phyloP scores from a whole-genome alignment of 2,888 invertebrate species.

The Agriopis leucophaearia region DNA sequence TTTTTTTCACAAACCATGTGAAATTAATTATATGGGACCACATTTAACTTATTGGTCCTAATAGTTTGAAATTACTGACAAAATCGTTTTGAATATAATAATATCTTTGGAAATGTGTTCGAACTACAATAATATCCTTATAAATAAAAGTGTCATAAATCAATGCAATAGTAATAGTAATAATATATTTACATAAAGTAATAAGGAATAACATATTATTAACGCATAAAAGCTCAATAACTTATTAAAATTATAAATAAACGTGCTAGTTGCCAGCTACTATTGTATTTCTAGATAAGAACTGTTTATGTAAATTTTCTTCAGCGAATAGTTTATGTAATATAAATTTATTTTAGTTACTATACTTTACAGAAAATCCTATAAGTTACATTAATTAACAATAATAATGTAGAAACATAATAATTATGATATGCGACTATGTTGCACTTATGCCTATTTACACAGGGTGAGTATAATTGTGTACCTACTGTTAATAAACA shows the following conservation, averaged over 20 bases:
- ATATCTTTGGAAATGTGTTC: conserved; percentile 8
- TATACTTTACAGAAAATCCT: conserved; percentile 24
- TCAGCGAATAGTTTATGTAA: not conserved
- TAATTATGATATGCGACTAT: conserved; percentile 36
- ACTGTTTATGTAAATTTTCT: not conserved
- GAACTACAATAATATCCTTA: not conserved
- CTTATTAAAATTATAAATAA: not conserved
- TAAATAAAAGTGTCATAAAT: not conserved
- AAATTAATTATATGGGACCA: conserved; percentile 14
- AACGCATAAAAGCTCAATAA: too few species aligned
- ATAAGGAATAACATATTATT: too few species aligned
- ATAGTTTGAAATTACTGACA: not conserved
- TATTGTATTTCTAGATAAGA: conserved; percentile 7
- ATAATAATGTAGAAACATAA: conserved; percentile 12
- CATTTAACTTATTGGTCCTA: not conserved
- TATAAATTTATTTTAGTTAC: not conserved
- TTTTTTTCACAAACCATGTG: conserved; percentile 21
- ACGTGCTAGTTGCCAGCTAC: not conserved
- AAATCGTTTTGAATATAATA: not conserved
- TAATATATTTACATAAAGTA: not conserved
- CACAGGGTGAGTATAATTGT: conserved; percentile 42
- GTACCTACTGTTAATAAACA: conserved; percentile 32
- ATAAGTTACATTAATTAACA: conserved; percentile 10
- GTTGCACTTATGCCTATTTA: conserved; percentile 40
- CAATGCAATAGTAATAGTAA: not conserved